These are phyloP conservation scores for Gymnoscopelus microlampas DNA, from an alignment of 2,797 vertebrate genomes.

Conservation along the genomic window DNA sequence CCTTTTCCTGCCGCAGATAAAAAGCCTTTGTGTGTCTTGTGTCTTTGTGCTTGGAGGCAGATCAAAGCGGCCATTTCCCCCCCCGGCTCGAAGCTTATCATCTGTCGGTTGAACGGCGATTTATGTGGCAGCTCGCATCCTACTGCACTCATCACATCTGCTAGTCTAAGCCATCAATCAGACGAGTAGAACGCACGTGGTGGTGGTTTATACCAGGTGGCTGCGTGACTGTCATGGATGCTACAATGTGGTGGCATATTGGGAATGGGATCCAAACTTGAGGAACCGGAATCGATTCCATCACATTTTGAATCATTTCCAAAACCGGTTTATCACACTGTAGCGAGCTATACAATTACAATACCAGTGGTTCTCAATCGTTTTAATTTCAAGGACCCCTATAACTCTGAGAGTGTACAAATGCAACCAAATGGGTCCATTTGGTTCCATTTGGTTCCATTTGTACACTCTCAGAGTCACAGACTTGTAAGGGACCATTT, in stretches of 20 bases:
- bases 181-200: slow-evolving; percentile 19
- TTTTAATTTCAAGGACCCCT: no score
- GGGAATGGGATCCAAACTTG: no score
- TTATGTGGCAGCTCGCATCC: slow-evolving; percentile 63
- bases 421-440: no score
- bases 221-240: background rate
- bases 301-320: no score
- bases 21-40: slow-evolving; percentile 61
- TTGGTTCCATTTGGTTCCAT: no score
- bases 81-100: slow-evolving; percentile 48
- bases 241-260: slow-evolving; percentile 1
- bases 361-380: no score
- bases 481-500: no score
- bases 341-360: no score
- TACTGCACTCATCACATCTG: slow-evolving; percentile 66
- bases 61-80: slow-evolving; percentile 58
- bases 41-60: slow-evolving; percentile 67
- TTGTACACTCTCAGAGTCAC: no score
- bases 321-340: no score
- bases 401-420: no score
- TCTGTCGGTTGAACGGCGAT: slow-evolving; percentile 52
- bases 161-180: slow-evolving; percentile 61
- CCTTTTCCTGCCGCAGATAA: slow-evolving; percentile 59
- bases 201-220: background rate
- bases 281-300: no score